These are phyloP conservation scores for Rhincodon typus DNA, from an alignment of 2,797 vertebrate species.

Conservation along the genomic window DNA sequence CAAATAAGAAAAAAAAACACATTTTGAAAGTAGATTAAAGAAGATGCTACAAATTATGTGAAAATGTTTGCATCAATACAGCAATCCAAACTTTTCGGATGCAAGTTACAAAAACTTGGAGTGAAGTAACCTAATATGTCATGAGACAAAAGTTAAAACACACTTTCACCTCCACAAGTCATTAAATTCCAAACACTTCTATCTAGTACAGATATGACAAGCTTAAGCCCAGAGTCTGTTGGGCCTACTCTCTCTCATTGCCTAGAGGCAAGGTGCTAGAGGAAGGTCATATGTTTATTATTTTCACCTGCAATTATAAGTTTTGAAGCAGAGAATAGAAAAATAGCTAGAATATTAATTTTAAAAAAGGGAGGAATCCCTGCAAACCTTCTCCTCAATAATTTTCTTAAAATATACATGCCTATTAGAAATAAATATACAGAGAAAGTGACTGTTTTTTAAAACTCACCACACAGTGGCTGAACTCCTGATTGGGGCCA, in stretches of 20 bases:
- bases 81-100: not conserved
- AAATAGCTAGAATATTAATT: not conserved
- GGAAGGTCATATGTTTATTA: not conserved
- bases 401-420: slow-evolving; percentile 21
- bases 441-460: not conserved
- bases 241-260: not conserved
- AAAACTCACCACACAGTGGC: slow-evolving; percentile 35
- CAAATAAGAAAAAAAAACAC: not conserved
- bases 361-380: not conserved
- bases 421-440: not conserved
- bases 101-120: not conserved
- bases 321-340: not conserved
- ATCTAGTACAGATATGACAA: not conserved
- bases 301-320: not conserved
- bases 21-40: not conserved
- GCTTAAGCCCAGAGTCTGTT: too few relatives aligned
- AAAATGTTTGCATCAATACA: not conserved
- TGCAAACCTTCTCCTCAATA: not conserved
- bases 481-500: slow-evolving; percentile 34
- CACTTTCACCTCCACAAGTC: not conserved
- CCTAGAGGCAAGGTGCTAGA: not conserved
- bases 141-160: not conserved
- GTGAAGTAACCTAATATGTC: not conserved
- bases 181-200: not conserved
- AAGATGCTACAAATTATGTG: not conserved